Base-by-base conservation (phyloP, 1,140 invertebrate genomes). In the Drosophila micromelanica region DNA sequence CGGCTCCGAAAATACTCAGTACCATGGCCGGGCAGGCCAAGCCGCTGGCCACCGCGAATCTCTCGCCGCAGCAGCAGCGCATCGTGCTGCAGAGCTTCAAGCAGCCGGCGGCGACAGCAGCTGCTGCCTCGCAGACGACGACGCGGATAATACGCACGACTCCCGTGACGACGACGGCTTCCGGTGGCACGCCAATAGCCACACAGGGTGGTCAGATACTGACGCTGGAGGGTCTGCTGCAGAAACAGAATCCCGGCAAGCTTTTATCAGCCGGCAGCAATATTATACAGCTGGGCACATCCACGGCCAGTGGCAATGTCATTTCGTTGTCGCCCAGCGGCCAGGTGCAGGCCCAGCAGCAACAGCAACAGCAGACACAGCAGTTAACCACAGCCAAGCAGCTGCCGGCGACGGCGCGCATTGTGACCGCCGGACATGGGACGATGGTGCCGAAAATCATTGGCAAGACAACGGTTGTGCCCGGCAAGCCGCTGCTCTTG, bases 161-260 rank as follows among this genome's bases (percentile, higher is more conserved):
- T 5, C 37, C 69, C 43, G 35, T 64, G 49, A 32, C 76, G n/a
- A 17, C 72, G 43, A 49, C 60, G 52, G 32, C 46, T 6, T 56
- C 54, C 11, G 67, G 30, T n/a, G 60, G 52, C 32, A 54, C 59
- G 8, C 9, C 49, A 17, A 45, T 73, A 68, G 35, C 46, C 27
- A 46, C 78, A 30, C 68, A 72, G 15, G 92, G 93, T 2, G 94
- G 94, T 1, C 95, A 95, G 63, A 93, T 95, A 4, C 94, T 96
- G 8, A 95, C 95, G 0, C 93, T 96, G n/a, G 95, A 95, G 78
- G 95, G 93, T 92, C 76, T 95, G 12, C 74, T 95, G 5, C 93
- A 94, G 3, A 95, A 95, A 60, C 91, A 92, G 68, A 69, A 57
- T 70, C 90, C 92, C 32, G 54, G 61, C 3, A 73, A 77, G 35